Base-by-base conservation (phyloP, 1,140 invertebrate genomes). In the Brachionus sp. region DNA sequence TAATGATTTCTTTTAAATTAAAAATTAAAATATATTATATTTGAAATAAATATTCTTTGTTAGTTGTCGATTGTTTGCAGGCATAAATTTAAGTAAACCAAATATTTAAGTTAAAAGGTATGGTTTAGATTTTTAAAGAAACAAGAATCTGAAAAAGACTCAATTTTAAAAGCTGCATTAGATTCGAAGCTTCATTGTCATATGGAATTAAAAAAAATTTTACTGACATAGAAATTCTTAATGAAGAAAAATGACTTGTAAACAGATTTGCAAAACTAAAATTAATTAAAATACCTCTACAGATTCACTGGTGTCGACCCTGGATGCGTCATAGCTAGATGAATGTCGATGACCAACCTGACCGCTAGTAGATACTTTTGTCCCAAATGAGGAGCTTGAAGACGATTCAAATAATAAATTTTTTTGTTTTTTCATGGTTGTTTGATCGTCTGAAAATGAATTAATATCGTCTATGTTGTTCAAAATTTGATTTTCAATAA, bases 401-500 rank as follows among this genome's bases (percentile, higher is more conserved):
- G 50, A 23, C 7, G 77, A 80, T 66, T 35, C 29, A n/a, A 53
- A 25, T 23, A 44, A 6, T 5, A 4, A 1, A 37, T 80, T 80
- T 62, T 80, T 80, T 62, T 80, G 19, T 39, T 80, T 57, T 66
- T 80, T 80, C 77, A 62, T 80, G 12, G 25, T 80, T 80, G 50
- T 19, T 35, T 80, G 50, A 62, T 80, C 62, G 77, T 66, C 77
- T 66, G 62, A 57, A 35, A 29, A 80, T 35, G 77, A 62, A 35
- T 62, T 80, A 29, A 33, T 25, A 10, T 75, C 70, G 39, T 75
- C 25, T 44, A n/a, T 46, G 10, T 44, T 44, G 23, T 46, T n/a
- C 44, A 75, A 29, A 50, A 44, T 75, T 46, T 44, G 23, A 39
- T 39, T 16, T 2, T 9, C 37, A 16, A 23, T 16, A 16, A 70